Conservation (phyloP, 1,140 invertebrate species). For the Ceratosolen solmsi region DNA sequence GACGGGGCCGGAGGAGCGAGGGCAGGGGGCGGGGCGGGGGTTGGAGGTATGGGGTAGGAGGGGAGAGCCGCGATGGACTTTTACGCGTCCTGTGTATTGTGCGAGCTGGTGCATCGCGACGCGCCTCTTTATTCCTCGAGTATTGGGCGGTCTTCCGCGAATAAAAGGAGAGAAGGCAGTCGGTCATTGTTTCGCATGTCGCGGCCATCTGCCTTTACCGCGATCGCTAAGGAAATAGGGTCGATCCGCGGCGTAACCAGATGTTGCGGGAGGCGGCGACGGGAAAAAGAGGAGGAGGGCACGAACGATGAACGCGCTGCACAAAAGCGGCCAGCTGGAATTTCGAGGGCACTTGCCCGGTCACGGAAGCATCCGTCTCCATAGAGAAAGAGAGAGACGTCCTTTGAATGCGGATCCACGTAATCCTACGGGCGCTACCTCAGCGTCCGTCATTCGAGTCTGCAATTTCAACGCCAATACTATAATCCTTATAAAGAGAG, state of each 20-base stretch:
- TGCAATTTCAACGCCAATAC: too few species aligned
- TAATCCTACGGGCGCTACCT: background rate
- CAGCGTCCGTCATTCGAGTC: too few species aligned
- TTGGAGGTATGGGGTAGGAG: too few species aligned
- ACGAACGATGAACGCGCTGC: background rate
- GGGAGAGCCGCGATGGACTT: too few species aligned
- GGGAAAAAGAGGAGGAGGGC: background rate
- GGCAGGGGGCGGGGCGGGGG: background rate
- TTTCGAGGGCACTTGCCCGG: conserved; percentile 4
- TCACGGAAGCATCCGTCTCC: conserved; percentile 7
- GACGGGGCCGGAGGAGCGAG: background rate
- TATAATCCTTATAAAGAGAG: too few species aligned
- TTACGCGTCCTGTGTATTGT: conserved; percentile 18
- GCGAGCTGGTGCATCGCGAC: too few species aligned
- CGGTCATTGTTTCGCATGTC: conserved; percentile 23
- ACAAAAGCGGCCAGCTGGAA: conserved; percentile 4
- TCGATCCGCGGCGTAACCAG: background rate
- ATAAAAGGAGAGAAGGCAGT: background rate
- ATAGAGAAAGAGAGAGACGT: too few species aligned
- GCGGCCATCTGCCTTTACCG: conserved; percentile 32
- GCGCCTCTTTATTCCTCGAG: conserved; percentile 9
- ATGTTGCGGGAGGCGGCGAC: conserved; percentile 33
- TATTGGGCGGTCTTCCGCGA: too few species aligned
- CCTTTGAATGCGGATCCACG: background rate
- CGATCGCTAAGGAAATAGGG: too few species aligned